phyloP scores from a whole-genome alignment of 2,113 vertebrate species.

The Atlantisia rogersi region DNA sequence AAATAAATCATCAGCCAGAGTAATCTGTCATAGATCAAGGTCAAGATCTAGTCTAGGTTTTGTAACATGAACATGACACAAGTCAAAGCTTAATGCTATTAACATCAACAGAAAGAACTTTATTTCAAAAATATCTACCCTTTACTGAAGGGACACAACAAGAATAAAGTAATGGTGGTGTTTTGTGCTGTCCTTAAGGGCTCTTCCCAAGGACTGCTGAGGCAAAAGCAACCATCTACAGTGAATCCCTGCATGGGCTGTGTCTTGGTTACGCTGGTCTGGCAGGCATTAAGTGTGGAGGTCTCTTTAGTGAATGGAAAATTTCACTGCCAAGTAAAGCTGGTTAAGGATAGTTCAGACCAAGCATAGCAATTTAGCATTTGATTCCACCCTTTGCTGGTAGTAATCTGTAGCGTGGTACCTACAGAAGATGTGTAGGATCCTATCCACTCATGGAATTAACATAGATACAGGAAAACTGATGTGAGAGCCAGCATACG shows the following conservation, averaged over 20 bases:
- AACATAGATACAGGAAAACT: neutral
- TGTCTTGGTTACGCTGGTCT: fast-evolving
- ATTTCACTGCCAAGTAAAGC: neutral
- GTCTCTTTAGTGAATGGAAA: neutral
- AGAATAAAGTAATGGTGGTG: neutral
- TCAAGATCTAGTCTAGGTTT: neutral
- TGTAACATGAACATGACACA: neutral
- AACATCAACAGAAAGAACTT: neutral
- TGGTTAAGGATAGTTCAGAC: neutral
- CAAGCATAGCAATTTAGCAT: neutral
- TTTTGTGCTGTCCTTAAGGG: neutral
- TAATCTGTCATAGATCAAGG: neutral
- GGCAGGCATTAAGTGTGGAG: neutral
- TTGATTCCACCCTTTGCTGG: neutral
- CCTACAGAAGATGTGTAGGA: neutral
- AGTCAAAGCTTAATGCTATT: neutral
- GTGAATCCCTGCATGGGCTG: neutral
- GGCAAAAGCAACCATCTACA: neutral
- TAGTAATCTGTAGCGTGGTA: neutral
- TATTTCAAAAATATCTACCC: neutral
- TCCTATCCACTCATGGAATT: neutral
- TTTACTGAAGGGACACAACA: neutral
- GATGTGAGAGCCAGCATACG: neutral
- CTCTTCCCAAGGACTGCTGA: neutral
- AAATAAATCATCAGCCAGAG: neutral